Evolutionary conservation across 2,888 invertebrate genomes (phyloP), one percentile per base, ranked within the genome.

Genomic region (Sylvicola fuscatus): DNA sequence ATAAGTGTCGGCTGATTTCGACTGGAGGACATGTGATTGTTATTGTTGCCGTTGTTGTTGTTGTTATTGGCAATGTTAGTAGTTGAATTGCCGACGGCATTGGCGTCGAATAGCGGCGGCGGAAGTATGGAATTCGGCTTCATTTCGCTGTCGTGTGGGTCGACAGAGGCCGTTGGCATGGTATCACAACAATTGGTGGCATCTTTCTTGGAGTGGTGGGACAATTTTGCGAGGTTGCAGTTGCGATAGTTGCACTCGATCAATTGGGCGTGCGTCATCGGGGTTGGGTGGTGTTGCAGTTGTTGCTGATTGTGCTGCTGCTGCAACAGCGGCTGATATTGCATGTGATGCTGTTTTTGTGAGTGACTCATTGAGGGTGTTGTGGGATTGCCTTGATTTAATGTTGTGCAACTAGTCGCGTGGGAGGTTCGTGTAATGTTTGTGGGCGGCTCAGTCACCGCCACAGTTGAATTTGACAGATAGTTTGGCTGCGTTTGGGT

Each of bases 401-500:
- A 21, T 38, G 28, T 39, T 37, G 21, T 21, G 21, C 21, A 21
- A 21, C 21, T 21, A 8, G 21, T 21, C 5, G 21, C 21, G 8
- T 6, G 21, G 4, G 21, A 21, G 4, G 36, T 21, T 47, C 42
- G 5, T 43, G 43, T 12, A 36, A 43, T 21, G 40, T 38, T 11
- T 34, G 42, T 35, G 32, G 42, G 32, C 35, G 38, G 32, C 14
- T 45, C 46, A 6, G 42, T 40, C 11, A 44, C 39, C 14, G 41
- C 42, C 33, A 42, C 42, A 5, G 44, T 39, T 7, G 45, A 41
- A 13, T 44, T 38, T 8, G 40, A 41, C 3, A 45, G 43, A 36
- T 43, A 45, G 35, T 45, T 45, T 10, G 43, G 42, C 36, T 42
- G 43, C 6, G 46, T 45, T 40, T 46, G 47, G 4, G 46, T 47